These are phyloP conservation scores for Drosophila parabipectinata DNA, from an alignment of 1,140 invertebrate species.

Conservation along the genomic window DNA sequence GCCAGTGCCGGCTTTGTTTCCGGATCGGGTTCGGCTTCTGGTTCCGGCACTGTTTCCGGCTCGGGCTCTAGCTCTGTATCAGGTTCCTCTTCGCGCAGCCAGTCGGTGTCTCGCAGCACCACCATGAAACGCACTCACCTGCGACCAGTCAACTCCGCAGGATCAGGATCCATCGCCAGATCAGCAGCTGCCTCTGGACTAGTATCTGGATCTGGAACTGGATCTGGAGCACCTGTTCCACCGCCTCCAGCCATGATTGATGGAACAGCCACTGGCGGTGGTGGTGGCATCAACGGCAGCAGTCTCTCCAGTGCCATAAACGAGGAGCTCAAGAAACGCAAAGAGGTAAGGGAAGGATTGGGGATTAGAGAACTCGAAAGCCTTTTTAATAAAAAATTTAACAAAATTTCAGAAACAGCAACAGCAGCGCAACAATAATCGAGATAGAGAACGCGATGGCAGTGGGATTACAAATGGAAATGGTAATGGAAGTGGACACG, in stretches of 20 bases:
- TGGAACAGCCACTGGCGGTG: constrained; percentile 9
- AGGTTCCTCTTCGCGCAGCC: constrained; percentile 19
- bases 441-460: constrained; percentile 34
- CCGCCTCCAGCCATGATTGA: constrained; percentile 42
- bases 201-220: constrained; percentile 3
- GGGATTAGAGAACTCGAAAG: too few relatives aligned
- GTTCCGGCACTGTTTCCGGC: not conserved
- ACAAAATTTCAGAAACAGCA: constrained; percentile 23
- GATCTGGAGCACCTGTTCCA: constrained; percentile 27
- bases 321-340: constrained; percentile 86
- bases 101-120: constrained; percentile 31
- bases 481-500: constrained; percentile 22
- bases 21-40: not conserved
- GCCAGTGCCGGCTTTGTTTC: constrained; percentile 24
- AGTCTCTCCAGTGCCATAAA: constrained; percentile 85
- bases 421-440: constrained; percentile 47
- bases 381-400: too few relatives aligned
- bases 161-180: not conserved
- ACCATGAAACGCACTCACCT: constrained; percentile 55
- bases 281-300: constrained; percentile 43
- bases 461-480: constrained; percentile 20
- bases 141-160: constrained; percentile 9
- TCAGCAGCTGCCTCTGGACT: not conserved
- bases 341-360: constrained; percentile 84
- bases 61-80: constrained; percentile 3